Conservation (phyloP, 2,797 vertebrate species). For the Erpetoichthys calabaricus region DNA sequence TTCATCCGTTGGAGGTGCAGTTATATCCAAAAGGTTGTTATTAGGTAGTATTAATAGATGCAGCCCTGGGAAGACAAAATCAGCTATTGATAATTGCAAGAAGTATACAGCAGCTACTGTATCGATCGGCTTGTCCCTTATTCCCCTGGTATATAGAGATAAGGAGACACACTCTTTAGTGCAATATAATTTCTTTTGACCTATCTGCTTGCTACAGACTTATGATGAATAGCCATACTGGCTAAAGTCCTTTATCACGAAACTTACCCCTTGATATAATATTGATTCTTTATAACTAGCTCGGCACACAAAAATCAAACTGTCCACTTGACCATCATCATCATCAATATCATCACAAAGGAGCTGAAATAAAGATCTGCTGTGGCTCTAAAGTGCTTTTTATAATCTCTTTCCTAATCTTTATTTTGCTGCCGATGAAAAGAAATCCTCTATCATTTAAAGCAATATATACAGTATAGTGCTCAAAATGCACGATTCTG, state of each 20-base stretch:
- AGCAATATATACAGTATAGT: conserved; percentile 24
- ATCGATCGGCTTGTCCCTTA: conserved; percentile 97
- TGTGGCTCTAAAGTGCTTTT: conserved; percentile 48
- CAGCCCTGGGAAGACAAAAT: conserved; percentile 91
- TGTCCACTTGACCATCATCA: conserved; percentile 97
- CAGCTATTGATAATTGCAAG: conserved; percentile 99
- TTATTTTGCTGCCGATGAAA: conserved; percentile 84
- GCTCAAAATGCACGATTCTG: conserved; percentile 23
- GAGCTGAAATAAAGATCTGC: conserved; percentile 81
- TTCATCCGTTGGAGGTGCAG: conserved; percentile 28
- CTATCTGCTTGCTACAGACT: conserved; percentile 99
- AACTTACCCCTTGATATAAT: conserved; percentile 99
- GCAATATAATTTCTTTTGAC: conserved; percentile 99
- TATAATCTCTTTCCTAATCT: conserved; percentile 81
- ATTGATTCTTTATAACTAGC: conserved; percentile 99
- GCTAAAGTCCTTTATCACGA: conserved; percentile 98
- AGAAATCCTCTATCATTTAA: conserved; percentile 54
- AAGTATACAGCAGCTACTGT: conserved; percentile 87
- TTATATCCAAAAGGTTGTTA: conserved; percentile 73
- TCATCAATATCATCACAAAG: conserved; percentile 99
- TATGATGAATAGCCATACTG: conserved; percentile 98
- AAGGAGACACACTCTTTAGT: conserved; percentile 98
- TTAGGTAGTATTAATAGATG: conserved; percentile 96
- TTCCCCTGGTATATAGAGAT: conserved; percentile 95
- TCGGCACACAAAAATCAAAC: conserved; percentile 98